phyloP scores from a whole-genome alignment of 1,140 invertebrate species.

The Ptiloglossa arizonensis region DNA sequence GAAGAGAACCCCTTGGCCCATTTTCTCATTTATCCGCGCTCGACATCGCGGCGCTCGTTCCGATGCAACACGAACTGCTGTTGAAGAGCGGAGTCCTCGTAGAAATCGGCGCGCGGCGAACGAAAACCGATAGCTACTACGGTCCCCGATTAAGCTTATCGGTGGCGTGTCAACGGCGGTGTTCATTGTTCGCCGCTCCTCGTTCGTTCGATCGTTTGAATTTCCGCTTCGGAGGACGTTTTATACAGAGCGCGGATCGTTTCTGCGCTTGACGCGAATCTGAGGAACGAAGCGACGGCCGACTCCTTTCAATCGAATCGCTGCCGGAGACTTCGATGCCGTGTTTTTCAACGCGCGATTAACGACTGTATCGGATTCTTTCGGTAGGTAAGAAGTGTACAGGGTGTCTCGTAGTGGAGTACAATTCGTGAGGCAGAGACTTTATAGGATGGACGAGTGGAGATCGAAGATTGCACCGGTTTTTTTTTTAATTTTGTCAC shows the following conservation, averaged over 20 bases:
- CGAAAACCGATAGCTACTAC: constrained; percentile 45
- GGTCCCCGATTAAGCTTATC: constrained; percentile 49
- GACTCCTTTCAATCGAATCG: no score
- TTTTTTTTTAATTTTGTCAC: no score
- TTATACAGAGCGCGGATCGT: background rate
- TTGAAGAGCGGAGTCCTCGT: constrained; percentile 2
- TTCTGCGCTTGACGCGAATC: background rate
- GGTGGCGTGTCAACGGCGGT: constrained; percentile 3
- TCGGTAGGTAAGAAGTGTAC: no score
- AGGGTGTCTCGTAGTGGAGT: no score
- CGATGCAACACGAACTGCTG: constrained; percentile 34
- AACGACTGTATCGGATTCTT: no score
- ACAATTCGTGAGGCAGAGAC: no score
- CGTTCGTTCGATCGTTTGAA: background rate
- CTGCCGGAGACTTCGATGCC: no score
- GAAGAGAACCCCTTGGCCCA: constrained; percentile 28
- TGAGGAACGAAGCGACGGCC: background rate
- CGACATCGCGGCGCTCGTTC: constrained; percentile 12
- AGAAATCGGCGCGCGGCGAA: constrained; percentile 16
- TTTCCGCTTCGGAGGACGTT: background rate
- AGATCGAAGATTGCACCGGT: no score
- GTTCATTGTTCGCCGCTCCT: constrained; percentile 26
- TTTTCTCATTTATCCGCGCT: constrained; percentile 29
- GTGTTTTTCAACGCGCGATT: no score
- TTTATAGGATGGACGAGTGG: no score